Percentiles rank a stretch among this genome's conserved stretches.
Conservation (phyloP, 2,888 invertebrate species). For the Drosophila borealis region DNA sequence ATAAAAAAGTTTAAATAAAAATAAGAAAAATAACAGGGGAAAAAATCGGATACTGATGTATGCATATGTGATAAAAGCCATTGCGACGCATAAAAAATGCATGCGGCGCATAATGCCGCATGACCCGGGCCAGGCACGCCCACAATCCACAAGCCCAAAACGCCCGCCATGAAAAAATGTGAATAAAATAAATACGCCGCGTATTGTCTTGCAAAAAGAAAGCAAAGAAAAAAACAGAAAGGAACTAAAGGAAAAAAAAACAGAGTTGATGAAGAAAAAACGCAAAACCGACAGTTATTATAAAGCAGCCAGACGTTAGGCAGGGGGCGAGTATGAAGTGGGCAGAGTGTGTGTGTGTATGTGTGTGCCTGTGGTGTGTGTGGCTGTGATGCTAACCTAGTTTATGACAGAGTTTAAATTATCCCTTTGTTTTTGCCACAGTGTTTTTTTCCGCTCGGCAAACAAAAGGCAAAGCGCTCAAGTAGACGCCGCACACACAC, state of each 20-base stretch:
- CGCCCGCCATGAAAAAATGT: constrained; percentile 19
- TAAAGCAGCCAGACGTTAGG: constrained; percentile 52
- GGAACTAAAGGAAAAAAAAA: constrained; percentile 54
- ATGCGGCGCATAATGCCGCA: constrained; percentile 70
- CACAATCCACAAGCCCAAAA: constrained; percentile 16
- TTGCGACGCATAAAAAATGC: constrained; percentile 71
- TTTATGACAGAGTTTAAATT: constrained; percentile 79
- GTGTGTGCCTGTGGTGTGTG: constrained; percentile 34
- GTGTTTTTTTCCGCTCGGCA: constrained; percentile 66
- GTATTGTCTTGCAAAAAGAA: constrained; percentile 51
- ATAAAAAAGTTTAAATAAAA: constrained; percentile 44
- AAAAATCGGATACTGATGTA: constrained; percentile 57
- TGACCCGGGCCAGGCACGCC: constrained; percentile 65
- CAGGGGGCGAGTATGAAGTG: constrained; percentile 28
- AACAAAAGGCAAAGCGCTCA: constrained; percentile 65
- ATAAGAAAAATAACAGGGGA: background rate
- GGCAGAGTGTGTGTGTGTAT: constrained; percentile 15
- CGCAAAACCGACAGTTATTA: constrained; percentile 78
- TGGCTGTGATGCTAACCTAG: constrained; percentile 72
- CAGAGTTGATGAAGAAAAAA: constrained; percentile 75
- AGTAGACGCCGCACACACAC: constrained; percentile 41
- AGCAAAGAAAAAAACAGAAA: constrained; percentile 23
- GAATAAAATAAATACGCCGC: constrained; percentile 60
- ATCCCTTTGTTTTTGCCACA: constrained; percentile 76
- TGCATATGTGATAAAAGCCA: constrained; percentile 77